Evolutionary conservation across 1,140 invertebrate genomes (phyloP).

Genomic region (Fopius arisanus): DNA sequence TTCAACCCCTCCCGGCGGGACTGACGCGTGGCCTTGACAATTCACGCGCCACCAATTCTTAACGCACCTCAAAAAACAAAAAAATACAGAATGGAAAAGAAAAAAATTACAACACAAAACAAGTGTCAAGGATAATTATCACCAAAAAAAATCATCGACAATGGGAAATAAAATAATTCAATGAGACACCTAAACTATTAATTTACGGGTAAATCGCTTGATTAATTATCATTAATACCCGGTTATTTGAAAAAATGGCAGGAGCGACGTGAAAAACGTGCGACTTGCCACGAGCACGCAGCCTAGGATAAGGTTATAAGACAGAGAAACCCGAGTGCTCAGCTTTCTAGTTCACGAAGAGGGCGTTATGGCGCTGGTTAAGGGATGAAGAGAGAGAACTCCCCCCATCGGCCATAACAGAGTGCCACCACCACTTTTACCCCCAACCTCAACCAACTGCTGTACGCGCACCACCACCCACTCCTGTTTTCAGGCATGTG

Average conservation of each 20-base stretch:
- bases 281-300: constrained; percentile 34
- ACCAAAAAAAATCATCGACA: neutral
- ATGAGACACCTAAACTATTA: neutral
- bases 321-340: constrained; percentile 3
- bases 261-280: constrained; percentile 35
- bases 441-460: neutral
- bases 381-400: constrained; percentile 21
- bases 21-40: constrained; percentile 35
- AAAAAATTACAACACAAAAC: neutral
- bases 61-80: neutral
- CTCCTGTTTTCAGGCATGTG: neutral
- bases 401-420: constrained; percentile 8
- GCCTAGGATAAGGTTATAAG: constrained; percentile 35
- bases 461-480: constrained; percentile 17
- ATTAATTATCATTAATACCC: neutral
- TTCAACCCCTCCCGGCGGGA: neutral
- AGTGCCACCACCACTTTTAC: neutral
- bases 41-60: constrained; percentile 17
- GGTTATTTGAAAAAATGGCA: neutral
- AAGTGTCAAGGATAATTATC: neutral
- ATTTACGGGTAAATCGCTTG: neutral
- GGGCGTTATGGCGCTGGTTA: constrained; percentile 26
- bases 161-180: neutral
- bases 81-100: neutral
- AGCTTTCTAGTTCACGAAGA: constrained; percentile 23